Percentiles rank a stretch among this genome's conserved stretches.
Evolutionary conservation across 2,113 vertebrate species (phyloP).

Genomic region (Cranoglanis bouderius): DNA sequence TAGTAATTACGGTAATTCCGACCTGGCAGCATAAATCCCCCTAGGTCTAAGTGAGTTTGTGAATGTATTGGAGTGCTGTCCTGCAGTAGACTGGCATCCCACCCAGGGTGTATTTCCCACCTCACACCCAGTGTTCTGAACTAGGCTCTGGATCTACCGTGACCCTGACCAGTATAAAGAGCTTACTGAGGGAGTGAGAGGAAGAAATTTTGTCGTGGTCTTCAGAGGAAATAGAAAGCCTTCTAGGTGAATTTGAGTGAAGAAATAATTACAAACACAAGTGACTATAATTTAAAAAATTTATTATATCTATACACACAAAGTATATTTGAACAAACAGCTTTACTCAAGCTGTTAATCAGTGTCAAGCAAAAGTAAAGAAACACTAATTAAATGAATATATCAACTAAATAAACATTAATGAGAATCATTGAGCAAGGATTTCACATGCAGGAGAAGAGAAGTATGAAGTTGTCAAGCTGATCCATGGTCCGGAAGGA

Average conservation of each 20-base stretch:
- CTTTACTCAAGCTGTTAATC: background rate
- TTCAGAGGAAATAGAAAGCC: background rate
- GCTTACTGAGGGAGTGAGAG: background rate
- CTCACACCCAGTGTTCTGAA: background rate
- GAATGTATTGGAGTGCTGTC: background rate
- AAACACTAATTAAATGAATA: background rate
- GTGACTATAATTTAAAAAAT: background rate
- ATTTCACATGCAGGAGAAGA: background rate
- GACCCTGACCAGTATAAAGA: background rate
- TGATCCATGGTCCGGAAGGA: background rate
- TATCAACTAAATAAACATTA: background rate
- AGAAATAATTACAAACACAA: background rate
- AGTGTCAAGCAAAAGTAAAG: background rate
- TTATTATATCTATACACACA: background rate
- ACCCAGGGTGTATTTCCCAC: background rate
- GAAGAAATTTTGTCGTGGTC: background rate
- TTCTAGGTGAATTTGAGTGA: background rate
- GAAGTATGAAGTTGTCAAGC: background rate
- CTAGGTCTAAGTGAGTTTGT: background rate
- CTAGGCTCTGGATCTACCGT: background rate
- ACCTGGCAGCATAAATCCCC: background rate
- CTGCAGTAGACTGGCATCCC: background rate
- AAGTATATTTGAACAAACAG: background rate
- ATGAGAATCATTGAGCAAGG: background rate
- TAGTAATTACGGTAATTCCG: no score